phyloP scores from a whole-genome alignment of 2,113 vertebrate genomes.

The Prinia subflava region DNA sequence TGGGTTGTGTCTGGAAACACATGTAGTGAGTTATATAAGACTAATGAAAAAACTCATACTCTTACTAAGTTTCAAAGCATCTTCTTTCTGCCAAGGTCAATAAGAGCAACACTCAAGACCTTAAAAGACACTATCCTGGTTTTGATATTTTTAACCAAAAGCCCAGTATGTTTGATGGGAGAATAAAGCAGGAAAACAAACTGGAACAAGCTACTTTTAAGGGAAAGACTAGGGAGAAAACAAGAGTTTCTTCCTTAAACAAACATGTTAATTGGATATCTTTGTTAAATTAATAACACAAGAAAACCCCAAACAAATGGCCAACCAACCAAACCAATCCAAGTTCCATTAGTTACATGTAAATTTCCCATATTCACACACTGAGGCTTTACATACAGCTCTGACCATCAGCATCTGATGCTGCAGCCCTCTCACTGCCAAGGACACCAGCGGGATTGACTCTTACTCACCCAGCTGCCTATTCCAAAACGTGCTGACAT shows the following conservation, averaged over 20 bases:
- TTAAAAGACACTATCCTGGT: background rate
- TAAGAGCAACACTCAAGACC: background rate
- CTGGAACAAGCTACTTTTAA: background rate
- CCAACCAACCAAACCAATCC: background rate
- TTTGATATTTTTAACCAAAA: background rate
- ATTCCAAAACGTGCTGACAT: background rate
- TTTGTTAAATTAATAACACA: background rate
- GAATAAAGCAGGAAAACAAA: background rate
- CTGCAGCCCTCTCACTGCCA: background rate
- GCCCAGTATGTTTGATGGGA: background rate
- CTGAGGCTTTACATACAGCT: rapidly evolving
- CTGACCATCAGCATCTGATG: background rate
- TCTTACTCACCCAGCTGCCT: background rate
- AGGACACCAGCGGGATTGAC: background rate
- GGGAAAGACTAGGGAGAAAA: background rate
- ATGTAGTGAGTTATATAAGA: background rate
- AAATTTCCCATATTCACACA: background rate
- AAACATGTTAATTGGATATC: background rate
- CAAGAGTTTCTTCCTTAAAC: background rate
- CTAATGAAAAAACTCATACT: background rate
- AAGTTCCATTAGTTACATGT: background rate
- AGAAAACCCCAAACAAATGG: background rate
- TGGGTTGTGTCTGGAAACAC: background rate
- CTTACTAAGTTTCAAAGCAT: background rate
- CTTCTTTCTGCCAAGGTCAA: background rate